Percentiles rank a stretch among this genome's conserved stretches.
Conservation (phyloP, 2,113 vertebrate genomes). For the Glaucomys volans region DNA sequence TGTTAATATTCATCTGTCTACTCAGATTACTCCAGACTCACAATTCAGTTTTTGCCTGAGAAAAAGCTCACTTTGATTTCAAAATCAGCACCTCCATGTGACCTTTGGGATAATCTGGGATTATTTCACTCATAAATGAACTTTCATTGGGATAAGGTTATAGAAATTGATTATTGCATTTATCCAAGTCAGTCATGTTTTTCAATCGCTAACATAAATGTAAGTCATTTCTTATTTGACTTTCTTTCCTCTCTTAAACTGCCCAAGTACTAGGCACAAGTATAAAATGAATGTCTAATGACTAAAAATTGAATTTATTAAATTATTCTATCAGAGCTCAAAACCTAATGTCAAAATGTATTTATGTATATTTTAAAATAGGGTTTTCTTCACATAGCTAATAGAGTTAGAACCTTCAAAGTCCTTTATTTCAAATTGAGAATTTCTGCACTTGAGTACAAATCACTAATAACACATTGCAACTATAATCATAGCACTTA, state of each 20-base stretch:
- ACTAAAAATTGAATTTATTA: not conserved
- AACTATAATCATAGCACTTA: not conserved
- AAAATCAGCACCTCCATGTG: not conserved
- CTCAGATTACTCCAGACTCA: not conserved
- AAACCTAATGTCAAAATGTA: not conserved
- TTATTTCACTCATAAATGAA: not conserved
- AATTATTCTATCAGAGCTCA: not conserved
- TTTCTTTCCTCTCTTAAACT: conserved; percentile 19
- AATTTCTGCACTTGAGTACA: not conserved
- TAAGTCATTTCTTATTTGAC: not conserved
- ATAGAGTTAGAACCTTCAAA: not conserved
- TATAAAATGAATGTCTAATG: not conserved
- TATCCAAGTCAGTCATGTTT: not conserved
- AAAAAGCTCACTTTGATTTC: not conserved
- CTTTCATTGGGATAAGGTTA: not conserved
- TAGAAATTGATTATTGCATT: not conserved
- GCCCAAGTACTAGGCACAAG: not conserved
- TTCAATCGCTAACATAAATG: not conserved
- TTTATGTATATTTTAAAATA: conserved; percentile 22
- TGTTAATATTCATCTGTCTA: not conserved
- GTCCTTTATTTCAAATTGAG: not conserved
- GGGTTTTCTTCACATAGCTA: not conserved
- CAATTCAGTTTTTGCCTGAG: not conserved
- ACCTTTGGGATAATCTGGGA: too few species aligned
- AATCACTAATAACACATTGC: not conserved